phyloP scores from a whole-genome alignment of 2,888 invertebrate species.

The Stenoptilia bipunctidactyla region DNA sequence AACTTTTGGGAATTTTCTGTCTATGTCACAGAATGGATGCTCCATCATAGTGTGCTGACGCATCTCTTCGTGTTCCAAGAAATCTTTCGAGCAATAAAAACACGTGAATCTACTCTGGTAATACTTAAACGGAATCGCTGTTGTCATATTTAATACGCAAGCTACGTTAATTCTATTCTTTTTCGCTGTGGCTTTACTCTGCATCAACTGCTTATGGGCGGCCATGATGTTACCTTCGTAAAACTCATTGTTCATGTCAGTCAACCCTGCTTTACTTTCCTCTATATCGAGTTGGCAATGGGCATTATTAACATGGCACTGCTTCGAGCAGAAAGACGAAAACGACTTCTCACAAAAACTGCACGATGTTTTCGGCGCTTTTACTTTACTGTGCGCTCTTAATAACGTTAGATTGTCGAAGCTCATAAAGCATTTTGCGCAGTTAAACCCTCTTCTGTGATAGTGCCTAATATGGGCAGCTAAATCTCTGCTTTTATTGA shows the following conservation, averaged over 20 bases:
- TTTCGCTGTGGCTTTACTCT: constrained; percentile 6
- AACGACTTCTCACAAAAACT: constrained; percentile 26
- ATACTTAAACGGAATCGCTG: constrained; percentile 17
- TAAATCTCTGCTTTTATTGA: constrained; percentile 10
- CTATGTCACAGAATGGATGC: constrained; percentile 11
- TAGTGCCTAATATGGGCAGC: constrained; percentile 10
- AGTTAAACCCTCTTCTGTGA: constrained; percentile 32
- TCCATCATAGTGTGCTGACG: constrained; percentile 12
- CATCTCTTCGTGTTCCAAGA: constrained; percentile 12
- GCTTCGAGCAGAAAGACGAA: constrained; percentile 41
- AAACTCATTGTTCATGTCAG: constrained; percentile 2
- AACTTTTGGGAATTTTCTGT: constrained; percentile 11
- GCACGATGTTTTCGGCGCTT: neutral
- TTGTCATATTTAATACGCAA: constrained; percentile 16
- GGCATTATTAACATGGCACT: constrained; percentile 21
- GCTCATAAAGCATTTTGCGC: constrained; percentile 33
- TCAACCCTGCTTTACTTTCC: neutral
- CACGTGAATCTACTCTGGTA: constrained; percentile 16
- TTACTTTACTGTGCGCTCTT: constrained; percentile 17
- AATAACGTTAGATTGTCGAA: constrained; percentile 27
- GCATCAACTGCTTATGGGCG: neutral
- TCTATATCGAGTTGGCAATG: neutral
- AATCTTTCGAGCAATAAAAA: constrained; percentile 14
- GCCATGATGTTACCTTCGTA: constrained; percentile 1
- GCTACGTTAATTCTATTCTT: constrained; percentile 12